Percentiles rank a stretch among this genome's conserved stretches.
These are phyloP conservation scores for Sisor rabdophorus DNA, from an alignment of 2,113 vertebrate species.

Conservation along the genomic window DNA sequence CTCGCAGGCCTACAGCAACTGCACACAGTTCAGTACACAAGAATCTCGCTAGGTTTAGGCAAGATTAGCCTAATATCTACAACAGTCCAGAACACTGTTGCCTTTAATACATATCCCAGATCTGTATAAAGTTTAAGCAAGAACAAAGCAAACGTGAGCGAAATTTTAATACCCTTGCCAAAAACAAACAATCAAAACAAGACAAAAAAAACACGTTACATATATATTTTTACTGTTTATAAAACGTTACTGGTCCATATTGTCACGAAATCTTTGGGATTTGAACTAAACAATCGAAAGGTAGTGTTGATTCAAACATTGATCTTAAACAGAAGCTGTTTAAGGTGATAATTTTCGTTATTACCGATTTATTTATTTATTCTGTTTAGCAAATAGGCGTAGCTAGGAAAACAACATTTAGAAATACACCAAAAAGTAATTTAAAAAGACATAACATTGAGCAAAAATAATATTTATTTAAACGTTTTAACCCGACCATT, in stretches of 20 bases:
- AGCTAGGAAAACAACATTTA: neutral
- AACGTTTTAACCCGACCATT: neutral
- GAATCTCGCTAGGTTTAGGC: neutral
- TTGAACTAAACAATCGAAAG: neutral
- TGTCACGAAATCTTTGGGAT: neutral
- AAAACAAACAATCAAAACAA: neutral
- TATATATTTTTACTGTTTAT: neutral
- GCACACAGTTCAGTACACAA: neutral
- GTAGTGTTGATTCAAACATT: neutral
- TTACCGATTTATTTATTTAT: neutral
- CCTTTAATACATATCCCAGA: neutral
- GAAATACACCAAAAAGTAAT: neutral
- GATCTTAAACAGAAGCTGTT: neutral
- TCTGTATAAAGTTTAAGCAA: neutral
- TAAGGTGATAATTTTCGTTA: neutral
- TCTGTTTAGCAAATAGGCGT: neutral
- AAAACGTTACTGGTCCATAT: neutral
- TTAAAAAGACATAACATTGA: neutral
- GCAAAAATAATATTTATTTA: neutral
- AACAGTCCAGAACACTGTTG: neutral
- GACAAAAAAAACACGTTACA: neutral
- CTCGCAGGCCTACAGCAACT: conserved; percentile 2
- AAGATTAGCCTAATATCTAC: neutral
- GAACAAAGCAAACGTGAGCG: neutral
- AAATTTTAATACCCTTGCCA: neutral